A percentile compares a stretch with the other conserved stretches of the same genome.
Evolutionary conservation across 2,113 vertebrate genomes (phyloP).

Genomic region (Alligator sinensis): DNA sequence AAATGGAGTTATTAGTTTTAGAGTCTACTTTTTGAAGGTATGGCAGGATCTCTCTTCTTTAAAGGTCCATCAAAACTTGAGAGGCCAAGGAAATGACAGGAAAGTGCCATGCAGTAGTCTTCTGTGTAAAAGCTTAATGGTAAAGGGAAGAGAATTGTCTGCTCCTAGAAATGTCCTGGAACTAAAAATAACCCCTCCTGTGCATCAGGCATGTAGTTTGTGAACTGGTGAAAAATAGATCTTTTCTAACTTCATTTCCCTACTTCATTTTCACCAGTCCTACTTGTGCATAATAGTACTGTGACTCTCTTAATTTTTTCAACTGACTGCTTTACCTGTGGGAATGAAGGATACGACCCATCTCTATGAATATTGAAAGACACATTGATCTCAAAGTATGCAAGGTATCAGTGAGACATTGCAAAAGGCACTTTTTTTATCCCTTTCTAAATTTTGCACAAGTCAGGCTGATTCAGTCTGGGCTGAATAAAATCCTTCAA

Average conservation of each 20-base stretch:
- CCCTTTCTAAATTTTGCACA: conserved; percentile 72
- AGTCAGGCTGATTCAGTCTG: conserved; percentile 66
- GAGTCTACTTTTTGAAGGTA: conserved; percentile 21
- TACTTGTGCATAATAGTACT: neutral
- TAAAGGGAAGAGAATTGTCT: conserved; percentile 24
- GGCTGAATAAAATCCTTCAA: conserved; percentile 70
- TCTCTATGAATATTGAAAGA: conserved; percentile 44
- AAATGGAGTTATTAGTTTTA: neutral
- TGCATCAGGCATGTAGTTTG: neutral
- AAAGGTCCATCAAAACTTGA: conserved; percentile 37
- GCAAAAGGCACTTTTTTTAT: conserved; percentile 63
- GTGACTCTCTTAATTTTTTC: neutral
- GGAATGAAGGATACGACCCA: conserved; percentile 34
- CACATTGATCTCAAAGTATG: conserved; percentile 57
- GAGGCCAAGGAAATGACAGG: conserved; percentile 5
- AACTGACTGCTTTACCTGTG: neutral
- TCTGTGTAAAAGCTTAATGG: neutral
- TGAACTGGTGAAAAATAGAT: conserved; percentile 35
- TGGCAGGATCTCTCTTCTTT: neutral
- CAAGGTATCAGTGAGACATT: conserved; percentile 2
- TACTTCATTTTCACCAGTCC: neutral
- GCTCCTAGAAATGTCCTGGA: neutral
- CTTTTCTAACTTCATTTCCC: conserved; percentile 5
- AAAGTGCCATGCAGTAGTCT: neutral
- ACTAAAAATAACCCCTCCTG: neutral